Conservation (phyloP, 2,888 invertebrate species). For the Melinopterus prodromus region DNA sequence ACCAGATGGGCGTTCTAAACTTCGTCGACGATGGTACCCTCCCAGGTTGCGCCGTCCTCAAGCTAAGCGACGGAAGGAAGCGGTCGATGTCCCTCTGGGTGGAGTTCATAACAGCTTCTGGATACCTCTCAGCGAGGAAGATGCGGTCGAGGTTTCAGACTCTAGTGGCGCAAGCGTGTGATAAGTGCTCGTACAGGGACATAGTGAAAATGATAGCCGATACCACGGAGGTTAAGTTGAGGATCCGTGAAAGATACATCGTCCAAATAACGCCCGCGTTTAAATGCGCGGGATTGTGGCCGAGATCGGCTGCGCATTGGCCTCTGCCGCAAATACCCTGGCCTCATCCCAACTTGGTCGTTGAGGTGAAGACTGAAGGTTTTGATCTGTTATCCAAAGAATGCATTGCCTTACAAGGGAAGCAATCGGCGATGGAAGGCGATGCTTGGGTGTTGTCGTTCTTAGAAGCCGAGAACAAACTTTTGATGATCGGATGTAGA, state of each 20-base stretch:
- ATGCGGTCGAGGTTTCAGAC: conserved; percentile 94
- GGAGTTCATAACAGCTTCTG: conserved; percentile 96
- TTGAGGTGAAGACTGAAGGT: conserved; percentile 93
- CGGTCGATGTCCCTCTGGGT: conserved; percentile 98
- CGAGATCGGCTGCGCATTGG: conserved; percentile 93
- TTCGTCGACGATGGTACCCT: conserved; percentile 95
- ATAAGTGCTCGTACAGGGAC: conserved; percentile 92
- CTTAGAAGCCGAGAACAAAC: conserved; percentile 88
- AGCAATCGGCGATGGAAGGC: conserved; percentile 91
- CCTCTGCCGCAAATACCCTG: conserved; percentile 89
- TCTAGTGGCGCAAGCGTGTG: conserved; percentile 87
- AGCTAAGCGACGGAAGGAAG: conserved; percentile 93
- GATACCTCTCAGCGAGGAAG: conserved; percentile 92
- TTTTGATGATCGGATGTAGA: conserved; percentile 87
- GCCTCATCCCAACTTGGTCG: conserved; percentile 91
- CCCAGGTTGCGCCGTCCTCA: conserved; percentile 93
- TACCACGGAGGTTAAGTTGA: conserved; percentile 89
- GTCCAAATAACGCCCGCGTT: conserved; percentile 96
- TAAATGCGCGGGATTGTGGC: conserved; percentile 94
- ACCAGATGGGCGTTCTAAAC: conserved; percentile 98
- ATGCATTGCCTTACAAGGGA: conserved; percentile 80
- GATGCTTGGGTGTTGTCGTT: conserved; percentile 96
- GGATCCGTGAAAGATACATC: conserved; percentile 87
- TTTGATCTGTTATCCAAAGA: conserved; percentile 93
- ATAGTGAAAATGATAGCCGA: conserved; percentile 94